Conservation (phyloP, 2,888 invertebrate species). For the Drosophila quasianomalipes region DNA sequence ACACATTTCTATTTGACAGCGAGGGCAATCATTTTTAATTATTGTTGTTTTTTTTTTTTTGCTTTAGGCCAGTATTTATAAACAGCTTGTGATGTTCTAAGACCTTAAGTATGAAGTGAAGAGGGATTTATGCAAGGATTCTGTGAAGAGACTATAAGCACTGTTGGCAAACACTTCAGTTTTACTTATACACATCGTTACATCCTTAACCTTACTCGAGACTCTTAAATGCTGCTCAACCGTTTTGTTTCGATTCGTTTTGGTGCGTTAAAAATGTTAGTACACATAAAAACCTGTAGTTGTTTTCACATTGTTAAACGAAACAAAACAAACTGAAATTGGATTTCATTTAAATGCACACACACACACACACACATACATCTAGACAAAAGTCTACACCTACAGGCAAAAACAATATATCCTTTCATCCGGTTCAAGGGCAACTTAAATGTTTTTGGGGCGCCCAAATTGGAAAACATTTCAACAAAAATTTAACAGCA, state of each 20-base stretch:
- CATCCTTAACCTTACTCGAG: not conserved
- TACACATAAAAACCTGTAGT: constrained; percentile 15
- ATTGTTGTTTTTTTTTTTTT: not conserved
- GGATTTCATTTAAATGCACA: constrained; percentile 45
- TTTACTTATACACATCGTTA: not conserved
- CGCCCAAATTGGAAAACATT: constrained; percentile 38
- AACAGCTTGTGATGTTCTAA: constrained; percentile 14
- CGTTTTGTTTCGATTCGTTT: not conserved
- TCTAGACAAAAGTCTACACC: constrained; percentile 1
- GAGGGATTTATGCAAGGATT: constrained; percentile 11
- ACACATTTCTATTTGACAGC: constrained; percentile 19
- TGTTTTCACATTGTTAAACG: constrained; percentile 34
- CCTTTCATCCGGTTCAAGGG: constrained; percentile 53
- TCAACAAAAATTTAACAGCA: constrained; percentile 45
- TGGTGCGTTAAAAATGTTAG: not conserved
- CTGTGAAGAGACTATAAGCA: constrained; percentile 10
- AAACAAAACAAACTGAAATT: constrained; percentile 55
- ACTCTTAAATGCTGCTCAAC: not conserved
- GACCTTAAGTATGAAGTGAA: constrained; percentile 14
- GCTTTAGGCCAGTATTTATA: not conserved
- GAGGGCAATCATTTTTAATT: not conserved
- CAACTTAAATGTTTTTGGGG: constrained; percentile 64
- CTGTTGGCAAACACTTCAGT: constrained; percentile 3
- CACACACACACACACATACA: constrained; percentile 4
- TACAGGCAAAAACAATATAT: constrained; percentile 11